Evolutionary conservation across 2,113 vertebrate genomes (phyloP).

Genomic region (Prunella fulvescens): DNA sequence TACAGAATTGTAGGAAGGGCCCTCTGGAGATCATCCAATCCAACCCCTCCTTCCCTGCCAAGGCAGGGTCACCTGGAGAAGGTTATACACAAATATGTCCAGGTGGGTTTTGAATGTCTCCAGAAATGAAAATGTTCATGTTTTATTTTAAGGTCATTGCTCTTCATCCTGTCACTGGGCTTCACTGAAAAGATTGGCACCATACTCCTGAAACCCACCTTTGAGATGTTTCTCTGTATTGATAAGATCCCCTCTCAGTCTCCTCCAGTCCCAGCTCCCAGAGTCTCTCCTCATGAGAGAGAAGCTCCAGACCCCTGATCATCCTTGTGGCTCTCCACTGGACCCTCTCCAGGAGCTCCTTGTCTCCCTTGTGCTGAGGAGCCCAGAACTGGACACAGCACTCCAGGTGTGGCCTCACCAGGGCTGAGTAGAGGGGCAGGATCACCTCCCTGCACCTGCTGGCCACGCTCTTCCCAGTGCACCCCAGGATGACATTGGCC

Average conservation of each 20-base stretch:
- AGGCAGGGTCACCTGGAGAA: not conserved
- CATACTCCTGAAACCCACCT: accelerated
- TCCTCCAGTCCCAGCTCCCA: not conserved
- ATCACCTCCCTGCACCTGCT: not conserved
- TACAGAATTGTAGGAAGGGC: not conserved
- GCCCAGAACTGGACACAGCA: not conserved
- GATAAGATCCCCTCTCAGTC: not conserved
- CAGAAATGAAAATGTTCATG: accelerated
- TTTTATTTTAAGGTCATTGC: not conserved
- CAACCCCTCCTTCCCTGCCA: not conserved
- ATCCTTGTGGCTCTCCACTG: not conserved
- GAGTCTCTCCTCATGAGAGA: not conserved
- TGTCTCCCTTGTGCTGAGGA: not conserved
- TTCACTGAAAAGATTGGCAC: not conserved
- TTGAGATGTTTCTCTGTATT: not conserved
- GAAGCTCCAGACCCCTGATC: not conserved
- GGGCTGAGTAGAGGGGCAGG: not conserved
- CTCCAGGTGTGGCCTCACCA: not conserved
- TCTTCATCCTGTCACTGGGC: accelerated
- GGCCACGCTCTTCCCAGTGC: not conserved
- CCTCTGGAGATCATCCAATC: not conserved
- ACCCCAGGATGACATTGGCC: not conserved
- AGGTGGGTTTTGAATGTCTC: not conserved
- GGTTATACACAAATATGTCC: accelerated
- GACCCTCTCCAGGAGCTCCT: not conserved